Evolutionary conservation across 1,140 invertebrate species (phyloP).

Genomic region (Helicoverpa armigera): DNA sequence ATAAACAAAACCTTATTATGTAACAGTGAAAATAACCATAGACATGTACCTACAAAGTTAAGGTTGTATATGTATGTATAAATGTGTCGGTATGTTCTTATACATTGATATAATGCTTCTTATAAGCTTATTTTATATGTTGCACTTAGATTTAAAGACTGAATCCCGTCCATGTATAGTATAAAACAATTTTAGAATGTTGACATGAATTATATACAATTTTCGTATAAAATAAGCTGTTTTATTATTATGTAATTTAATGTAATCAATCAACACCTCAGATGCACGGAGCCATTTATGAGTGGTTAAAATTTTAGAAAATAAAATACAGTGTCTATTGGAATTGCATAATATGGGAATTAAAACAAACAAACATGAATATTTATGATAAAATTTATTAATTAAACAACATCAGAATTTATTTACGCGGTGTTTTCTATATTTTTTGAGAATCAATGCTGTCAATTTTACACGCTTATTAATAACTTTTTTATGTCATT

Average conservation of each 20-base stretch:
- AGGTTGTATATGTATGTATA: neutral
- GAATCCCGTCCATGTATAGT: slow-evolving; percentile 36
- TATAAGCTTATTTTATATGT: neutral
- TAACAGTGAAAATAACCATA: neutral
- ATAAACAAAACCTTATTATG: neutral
- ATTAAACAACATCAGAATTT: slow-evolving; percentile 32
- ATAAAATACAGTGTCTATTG: neutral
- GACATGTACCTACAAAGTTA: neutral
- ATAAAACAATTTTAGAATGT: slow-evolving; percentile 26
- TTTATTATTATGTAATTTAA: neutral
- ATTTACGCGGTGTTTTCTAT: neutral
- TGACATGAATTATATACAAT: slow-evolving; percentile 26
- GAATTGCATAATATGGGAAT: no score
- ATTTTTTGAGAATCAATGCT: slow-evolving; percentile 1
- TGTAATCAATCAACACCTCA: no score
- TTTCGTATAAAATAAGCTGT: neutral
- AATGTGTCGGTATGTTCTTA: neutral
- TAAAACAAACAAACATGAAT: neutral
- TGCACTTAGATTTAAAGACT: slow-evolving; percentile 40
- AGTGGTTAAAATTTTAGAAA: neutral
- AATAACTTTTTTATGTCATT: neutral
- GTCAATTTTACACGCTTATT: slow-evolving; percentile 7
- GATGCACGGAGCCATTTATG: no score
- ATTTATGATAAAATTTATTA: slow-evolving; percentile 43
- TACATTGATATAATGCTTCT: neutral